phyloP scores from a whole-genome alignment of 2,888 invertebrate species.

The Bellardia pandia region DNA sequence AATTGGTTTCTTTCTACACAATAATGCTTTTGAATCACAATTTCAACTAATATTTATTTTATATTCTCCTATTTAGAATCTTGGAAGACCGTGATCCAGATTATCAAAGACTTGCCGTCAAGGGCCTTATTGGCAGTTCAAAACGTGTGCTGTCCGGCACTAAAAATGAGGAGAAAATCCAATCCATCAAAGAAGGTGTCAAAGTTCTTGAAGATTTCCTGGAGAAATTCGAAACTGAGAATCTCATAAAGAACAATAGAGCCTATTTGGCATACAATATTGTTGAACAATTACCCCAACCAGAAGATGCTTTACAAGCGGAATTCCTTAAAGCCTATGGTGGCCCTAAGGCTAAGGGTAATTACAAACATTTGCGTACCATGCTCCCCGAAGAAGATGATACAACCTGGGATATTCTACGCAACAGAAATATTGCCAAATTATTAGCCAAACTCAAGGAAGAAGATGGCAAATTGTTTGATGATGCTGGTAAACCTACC shows the following conservation, averaged over 20 bases:
- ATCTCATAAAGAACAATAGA: conserved; percentile 88
- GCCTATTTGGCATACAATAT: conserved; percentile 88
- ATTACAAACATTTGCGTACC: conserved; percentile 89
- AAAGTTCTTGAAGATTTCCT: conserved; percentile 89
- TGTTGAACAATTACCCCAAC: conserved; percentile 86
- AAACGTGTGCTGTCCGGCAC: conserved; percentile 90
- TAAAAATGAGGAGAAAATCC: conserved; percentile 90
- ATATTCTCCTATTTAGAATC: conserved; percentile 81
- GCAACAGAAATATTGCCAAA: conserved; percentile 87
- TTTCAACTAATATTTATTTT: background rate
- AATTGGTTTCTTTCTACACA: background rate
- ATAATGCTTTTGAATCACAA: background rate
- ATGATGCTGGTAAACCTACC: conserved; percentile 88
- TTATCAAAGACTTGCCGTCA: conserved; percentile 90
- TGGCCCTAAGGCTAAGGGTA: conserved; percentile 86
- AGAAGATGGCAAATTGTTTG: conserved; percentile 87
- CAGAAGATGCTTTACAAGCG: conserved; percentile 85
- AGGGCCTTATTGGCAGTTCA: conserved; percentile 89
- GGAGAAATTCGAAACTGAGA: conserved; percentile 89
- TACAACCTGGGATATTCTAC: conserved; percentile 89
- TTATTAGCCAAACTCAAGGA: conserved; percentile 86
- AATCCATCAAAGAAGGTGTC: conserved; percentile 90
- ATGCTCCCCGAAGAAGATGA: conserved; percentile 85
- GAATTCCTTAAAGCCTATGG: conserved; percentile 88
- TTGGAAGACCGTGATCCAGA: conserved; percentile 90